phyloP scores from a whole-genome alignment of 2,113 vertebrate genomes.

The Conger conger region DNA sequence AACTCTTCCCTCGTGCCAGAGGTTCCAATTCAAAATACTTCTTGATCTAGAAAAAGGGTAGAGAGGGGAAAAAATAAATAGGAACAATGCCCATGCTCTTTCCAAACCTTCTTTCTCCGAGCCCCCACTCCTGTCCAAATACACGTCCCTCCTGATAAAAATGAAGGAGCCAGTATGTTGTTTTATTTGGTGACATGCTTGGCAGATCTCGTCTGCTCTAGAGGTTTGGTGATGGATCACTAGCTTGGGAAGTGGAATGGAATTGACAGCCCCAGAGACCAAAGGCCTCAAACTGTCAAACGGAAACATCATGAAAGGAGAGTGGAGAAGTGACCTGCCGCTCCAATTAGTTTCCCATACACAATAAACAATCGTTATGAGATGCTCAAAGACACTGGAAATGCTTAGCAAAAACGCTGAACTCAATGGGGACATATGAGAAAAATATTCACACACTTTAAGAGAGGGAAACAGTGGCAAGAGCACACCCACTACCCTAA shows the following conservation, averaged over 20 bases:
- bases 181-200: constrained; percentile 32
- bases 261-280: constrained; percentile 20
- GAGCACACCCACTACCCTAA: not conserved
- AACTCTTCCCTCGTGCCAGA: constrained; percentile 89
- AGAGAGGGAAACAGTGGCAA: not conserved
- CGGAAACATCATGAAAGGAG: constrained; percentile 11
- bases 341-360: constrained; percentile 33
- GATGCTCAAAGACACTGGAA: not conserved
- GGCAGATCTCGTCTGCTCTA: constrained; percentile 10
- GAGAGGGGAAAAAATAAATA: constrained; percentile 19
- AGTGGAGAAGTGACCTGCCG: not conserved
- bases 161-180: constrained; percentile 4
- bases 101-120: not conserved
- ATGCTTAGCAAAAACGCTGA: not conserved
- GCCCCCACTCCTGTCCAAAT: not conserved
- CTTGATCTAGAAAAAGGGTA: constrained; percentile 77
- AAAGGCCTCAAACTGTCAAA: constrained; percentile 6
- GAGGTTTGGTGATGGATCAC: constrained; percentile 16
- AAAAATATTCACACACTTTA: constrained; percentile 9
- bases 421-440: not conserved
- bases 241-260: constrained; percentile 24
- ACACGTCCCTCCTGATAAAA: constrained; percentile 13
- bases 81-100: constrained; percentile 6
- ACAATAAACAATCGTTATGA: constrained; percentile 27
- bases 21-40: constrained; percentile 98